phyloP scores from a whole-genome alignment of 2,888 invertebrate genomes.

The Allolobophora icterica region DNA sequence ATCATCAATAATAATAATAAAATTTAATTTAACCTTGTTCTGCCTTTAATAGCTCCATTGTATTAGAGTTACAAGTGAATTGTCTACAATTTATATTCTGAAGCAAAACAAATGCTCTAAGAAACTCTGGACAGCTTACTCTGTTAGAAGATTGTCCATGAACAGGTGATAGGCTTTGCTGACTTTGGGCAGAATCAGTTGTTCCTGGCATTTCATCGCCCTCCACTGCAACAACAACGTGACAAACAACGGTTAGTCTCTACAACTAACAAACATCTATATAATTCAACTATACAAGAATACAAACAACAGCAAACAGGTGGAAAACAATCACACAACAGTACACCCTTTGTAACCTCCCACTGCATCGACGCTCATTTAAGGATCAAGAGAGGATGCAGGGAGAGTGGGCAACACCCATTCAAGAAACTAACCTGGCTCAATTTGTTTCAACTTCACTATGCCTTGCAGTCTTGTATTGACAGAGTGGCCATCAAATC shows the following conservation, averaged over 20 bases:
- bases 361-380: too few relatives aligned
- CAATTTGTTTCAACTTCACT: background rate
- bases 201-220: conserved; percentile 6
- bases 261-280: background rate
- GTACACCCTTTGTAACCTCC: too few relatives aligned
- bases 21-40: too few relatives aligned
- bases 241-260: background rate
- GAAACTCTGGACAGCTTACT: background rate
- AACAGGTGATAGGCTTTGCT: background rate
- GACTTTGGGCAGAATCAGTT: background rate
- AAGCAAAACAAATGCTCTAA: background rate
- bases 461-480: background rate
- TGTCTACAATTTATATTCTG: background rate
- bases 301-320: too few relatives aligned
- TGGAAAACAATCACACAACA: too few relatives aligned
- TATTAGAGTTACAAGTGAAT: too few relatives aligned
- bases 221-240: background rate
- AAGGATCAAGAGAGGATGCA: background rate
- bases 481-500: background rate
- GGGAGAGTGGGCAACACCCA: background rate
- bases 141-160: conserved; percentile 4
- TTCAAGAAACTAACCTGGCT: background rate
- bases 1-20: too few relatives aligned
- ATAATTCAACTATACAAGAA: background rate
- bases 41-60: too few relatives aligned